Evolutionary conservation across 2,797 vertebrate genomes (phyloP).

Genomic region (Erpetoichthys calabaricus): DNA sequence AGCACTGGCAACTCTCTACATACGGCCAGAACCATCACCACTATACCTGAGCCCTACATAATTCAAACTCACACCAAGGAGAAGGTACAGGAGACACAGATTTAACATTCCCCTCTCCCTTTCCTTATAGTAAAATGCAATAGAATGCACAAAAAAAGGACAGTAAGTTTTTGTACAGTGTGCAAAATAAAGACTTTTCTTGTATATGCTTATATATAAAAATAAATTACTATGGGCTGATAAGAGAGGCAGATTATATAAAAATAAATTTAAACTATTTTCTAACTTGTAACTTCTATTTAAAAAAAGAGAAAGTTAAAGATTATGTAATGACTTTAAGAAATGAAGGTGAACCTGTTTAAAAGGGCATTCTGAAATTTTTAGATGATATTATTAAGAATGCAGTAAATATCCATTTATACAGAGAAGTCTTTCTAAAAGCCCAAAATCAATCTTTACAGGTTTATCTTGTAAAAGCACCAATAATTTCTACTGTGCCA

Average conservation of each 20-base stretch:
- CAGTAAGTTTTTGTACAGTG: conserved; percentile 88
- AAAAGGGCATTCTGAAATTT: conserved; percentile 52
- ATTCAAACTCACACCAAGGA: conserved; percentile 91
- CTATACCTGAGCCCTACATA: conserved; percentile 73
- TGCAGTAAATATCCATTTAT: conserved; percentile 60
- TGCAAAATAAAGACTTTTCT: conserved; percentile 75
- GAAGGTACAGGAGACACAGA: conserved; percentile 97
- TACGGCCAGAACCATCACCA: conserved; percentile 64
- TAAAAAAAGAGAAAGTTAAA: conserved; percentile 45
- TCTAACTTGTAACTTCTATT: conserved; percentile 87
- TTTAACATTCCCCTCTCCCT: conserved; percentile 55
- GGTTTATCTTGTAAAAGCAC: conserved; percentile 75
- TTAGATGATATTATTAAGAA: conserved; percentile 58
- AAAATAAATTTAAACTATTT: conserved; percentile 82
- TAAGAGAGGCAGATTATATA: conserved; percentile 78
- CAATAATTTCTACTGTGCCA: conserved; percentile 75
- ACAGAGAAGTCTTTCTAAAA: conserved; percentile 60
- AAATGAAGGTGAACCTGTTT: conserved; percentile 46
- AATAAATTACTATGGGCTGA: conserved; percentile 65
- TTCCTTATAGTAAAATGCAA: conserved; percentile 69
- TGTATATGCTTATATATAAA: conserved; percentile 91
- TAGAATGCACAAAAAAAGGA: conserved; percentile 84
- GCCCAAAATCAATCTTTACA: conserved; percentile 66
- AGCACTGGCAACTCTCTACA: conserved; percentile 84
- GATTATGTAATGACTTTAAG: conserved; percentile 50